phyloP scores from a whole-genome alignment of 2,797 vertebrate species.

The Notoglanidium macrostoma region DNA sequence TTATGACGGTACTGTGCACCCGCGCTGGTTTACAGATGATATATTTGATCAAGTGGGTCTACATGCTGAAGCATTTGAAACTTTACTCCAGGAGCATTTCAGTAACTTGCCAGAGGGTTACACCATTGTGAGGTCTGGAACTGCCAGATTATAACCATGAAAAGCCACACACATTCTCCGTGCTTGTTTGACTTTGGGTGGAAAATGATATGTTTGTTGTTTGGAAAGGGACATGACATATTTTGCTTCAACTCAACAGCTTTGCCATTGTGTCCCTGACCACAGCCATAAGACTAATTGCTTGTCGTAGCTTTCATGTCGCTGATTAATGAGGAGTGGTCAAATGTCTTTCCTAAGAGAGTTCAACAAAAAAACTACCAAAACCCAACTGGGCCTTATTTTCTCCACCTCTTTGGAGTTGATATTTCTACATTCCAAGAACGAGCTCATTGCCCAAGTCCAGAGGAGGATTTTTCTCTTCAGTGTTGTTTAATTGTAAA shows the following conservation, averaged over 20 bases:
- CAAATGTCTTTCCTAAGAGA: conserved; percentile 39
- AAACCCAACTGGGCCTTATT: conserved; percentile 25
- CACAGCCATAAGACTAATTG: conserved; percentile 42
- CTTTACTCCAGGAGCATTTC: conserved; percentile 26
- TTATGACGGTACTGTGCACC: conserved; percentile 33
- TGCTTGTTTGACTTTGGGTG: conserved; percentile 14
- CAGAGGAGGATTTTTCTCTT: neutral
- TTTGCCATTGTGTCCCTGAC: conserved; percentile 34
- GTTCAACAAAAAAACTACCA: conserved; percentile 30
- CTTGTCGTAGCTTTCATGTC: conserved; percentile 18
- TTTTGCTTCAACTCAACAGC: conserved; percentile 14
- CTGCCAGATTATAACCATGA: conserved; percentile 22
- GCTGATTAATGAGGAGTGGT: conserved; percentile 46
- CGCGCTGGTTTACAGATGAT: conserved; percentile 35
- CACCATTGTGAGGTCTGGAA: conserved; percentile 10
- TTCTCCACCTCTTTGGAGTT: neutral
- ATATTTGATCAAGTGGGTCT: conserved; percentile 29
- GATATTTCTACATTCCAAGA: neutral
- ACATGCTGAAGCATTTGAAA: conserved; percentile 31
- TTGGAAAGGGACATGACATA: conserved; percentile 24
- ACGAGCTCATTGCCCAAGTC: neutral
- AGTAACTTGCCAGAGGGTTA: conserved; percentile 21
- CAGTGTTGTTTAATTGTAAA: neutral
- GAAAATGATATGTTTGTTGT: conserved; percentile 29
- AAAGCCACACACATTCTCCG: conserved; percentile 1